Evolutionary conservation across 2,797 vertebrate species (phyloP).

Genomic region (Lacerta agilis): DNA sequence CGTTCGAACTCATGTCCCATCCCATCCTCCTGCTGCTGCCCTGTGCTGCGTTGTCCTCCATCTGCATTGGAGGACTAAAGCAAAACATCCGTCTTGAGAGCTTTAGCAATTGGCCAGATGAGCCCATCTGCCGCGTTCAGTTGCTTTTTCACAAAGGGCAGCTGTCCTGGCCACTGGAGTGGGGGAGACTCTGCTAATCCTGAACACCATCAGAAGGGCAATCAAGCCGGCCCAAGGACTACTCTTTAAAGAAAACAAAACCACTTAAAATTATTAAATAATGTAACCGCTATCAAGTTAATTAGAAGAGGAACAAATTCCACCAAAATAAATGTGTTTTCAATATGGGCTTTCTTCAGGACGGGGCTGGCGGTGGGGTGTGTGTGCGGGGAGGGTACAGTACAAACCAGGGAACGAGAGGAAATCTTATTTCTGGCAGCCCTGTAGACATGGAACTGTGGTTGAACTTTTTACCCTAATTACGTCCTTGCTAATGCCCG

Average conservation of each 20-base stretch:
- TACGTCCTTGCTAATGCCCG: constrained; percentile 92
- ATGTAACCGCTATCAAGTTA: constrained; percentile 81
- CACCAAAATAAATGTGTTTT: constrained; percentile 84
- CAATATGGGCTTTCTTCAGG: constrained; percentile 79
- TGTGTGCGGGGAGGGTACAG: constrained; percentile 75
- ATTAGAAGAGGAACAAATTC: constrained; percentile 82
- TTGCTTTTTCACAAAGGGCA: constrained; percentile 54
- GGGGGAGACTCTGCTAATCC: neutral
- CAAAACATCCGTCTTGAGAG: constrained; percentile 44
- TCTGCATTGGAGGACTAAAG: constrained; percentile 42
- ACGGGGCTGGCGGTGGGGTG: neutral
- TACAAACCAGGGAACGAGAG: constrained; percentile 84
- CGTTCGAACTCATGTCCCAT: constrained; percentile 17
- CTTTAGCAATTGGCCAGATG: constrained; percentile 13
- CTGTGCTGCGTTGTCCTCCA: constrained; percentile 25
- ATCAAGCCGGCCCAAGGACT: neutral
- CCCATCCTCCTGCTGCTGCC: constrained; percentile 37
- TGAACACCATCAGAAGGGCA: neutral
- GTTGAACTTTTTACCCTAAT: constrained; percentile 99
- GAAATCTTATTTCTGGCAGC: constrained; percentile 90
- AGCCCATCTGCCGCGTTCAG: constrained; percentile 62
- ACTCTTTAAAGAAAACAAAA: constrained; percentile 36
- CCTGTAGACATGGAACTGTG: constrained; percentile 85
- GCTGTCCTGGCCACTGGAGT: constrained; percentile 14
- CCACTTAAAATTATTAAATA: constrained; percentile 79